Base-by-base conservation (phyloP, 35 echinoderm and acorn worm genomes). In the Ophioderma brevispina region DNA sequence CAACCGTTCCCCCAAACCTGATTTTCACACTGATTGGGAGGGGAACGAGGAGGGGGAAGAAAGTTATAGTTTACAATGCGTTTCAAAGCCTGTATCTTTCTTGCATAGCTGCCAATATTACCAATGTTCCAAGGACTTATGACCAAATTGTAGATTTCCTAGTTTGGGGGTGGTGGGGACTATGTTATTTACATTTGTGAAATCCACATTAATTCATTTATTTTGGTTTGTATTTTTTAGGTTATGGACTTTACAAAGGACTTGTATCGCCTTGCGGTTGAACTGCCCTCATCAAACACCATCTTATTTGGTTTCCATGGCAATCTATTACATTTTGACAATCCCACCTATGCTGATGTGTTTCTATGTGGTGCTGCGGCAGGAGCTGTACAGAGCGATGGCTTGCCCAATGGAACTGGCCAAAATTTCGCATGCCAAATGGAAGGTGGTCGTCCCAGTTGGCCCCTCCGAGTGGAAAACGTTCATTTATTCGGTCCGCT, bases 371-470 rank as follows among this genome's bases (percentile, higher is more conserved):
- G 92, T 21, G 33, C 76, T 34, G 36, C 92, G 18, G 92, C 92
- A 33, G 92, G 92, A 19, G 87, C 75, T 40, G 75, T 94, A 33
- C 92, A 94, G 40, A 52, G 39, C 42, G 25, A 55, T 94, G 32
- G 76, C 87, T 23, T 79, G 92, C 6, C 92, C 92, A 40, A 94
- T 90, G 92, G 92, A 94, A 82, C 92, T 94, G 17, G 92, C 92
- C 39, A 94, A 94, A 52, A 89, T 85, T 13, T 32, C 87, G 6
- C n/a, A n/a, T n/a, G n/a, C n/a, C n/a, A n/a, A n/a, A n/a, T n/a
- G n/a, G n/a, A 80, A 86, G 82, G 87, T 90, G 43, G 76, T 94
- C 42, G 87, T 90, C 64, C 87, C 86, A 37, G 38, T 89, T 15
- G 92, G 87, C 31, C 78, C 85, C 32, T 37, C 76, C 31, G 40